Evolutionary conservation across 2,113 vertebrate species (phyloP), one percentile per base, ranked within the genome.

Genomic region (Sus scrofa): DNA sequence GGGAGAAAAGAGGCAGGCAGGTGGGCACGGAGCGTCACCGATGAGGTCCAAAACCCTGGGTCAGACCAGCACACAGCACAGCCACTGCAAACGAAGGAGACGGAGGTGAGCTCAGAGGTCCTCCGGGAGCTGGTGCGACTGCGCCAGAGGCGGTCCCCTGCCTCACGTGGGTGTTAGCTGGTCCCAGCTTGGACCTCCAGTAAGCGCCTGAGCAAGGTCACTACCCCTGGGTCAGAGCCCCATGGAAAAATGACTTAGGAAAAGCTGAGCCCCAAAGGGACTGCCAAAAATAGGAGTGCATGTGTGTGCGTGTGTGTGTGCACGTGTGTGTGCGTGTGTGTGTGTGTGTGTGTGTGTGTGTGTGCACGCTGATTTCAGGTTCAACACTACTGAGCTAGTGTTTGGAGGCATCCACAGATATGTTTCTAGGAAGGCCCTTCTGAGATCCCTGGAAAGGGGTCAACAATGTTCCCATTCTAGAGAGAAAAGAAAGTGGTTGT

Each of bases 51-150:
- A 16, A 78, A 6, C 7, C 18, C 50, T 12, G 15, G 56, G 20
- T 98, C 97, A 98, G 63, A 97, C 96, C 89, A 98, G 3, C 44
- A 74, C 58, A 18, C 97, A 97, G 77, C 98, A 97, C 54, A 98
- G 96, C 98, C 98, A 98, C 97, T 97, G 93, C n/a, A 87, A 90
- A 79, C 81, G 84, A 82, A 89, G 94, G 44, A 84, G 20, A 27
- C 0, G 4, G 0, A 27, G 37, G 6, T 84, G 37, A 96, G 89
- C 10, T 12, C 4, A 0, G 3, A 0, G 44, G 20, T 56, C 50
- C 60, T 4, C 39, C 2, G 9, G 87, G 39, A 27, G 5, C 50
- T 2, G 13, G 2, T 0, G 27, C 7, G 14, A 34, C 15, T 26
- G 9, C 6, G 11, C 65, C 62, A 34, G 6, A 2, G 14, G 5